Evolutionary conservation across 2,888 invertebrate genomes (phyloP).

Genomic region (Xestia sexstrigata): DNA sequence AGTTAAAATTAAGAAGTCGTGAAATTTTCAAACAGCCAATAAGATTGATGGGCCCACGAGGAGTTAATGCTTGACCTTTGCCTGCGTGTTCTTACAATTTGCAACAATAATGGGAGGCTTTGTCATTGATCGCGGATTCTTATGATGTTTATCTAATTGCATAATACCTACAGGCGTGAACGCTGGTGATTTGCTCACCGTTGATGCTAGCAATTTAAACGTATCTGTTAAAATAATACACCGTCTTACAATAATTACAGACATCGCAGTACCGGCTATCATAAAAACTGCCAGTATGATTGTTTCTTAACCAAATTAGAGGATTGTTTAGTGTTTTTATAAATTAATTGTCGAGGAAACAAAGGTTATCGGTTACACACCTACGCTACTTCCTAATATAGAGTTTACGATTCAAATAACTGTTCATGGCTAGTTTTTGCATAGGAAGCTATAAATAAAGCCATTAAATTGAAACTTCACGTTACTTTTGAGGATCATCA

Average conservation of each 20-base stretch:
- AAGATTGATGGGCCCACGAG: constrained; percentile 1
- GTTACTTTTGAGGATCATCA: constrained; percentile 19
- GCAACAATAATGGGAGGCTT: constrained; percentile 51
- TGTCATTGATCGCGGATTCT: constrained; percentile 65
- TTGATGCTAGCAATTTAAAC: constrained; percentile 62
- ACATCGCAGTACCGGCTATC: constrained; percentile 27
- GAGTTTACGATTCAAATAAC: constrained; percentile 27
- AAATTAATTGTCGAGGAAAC: constrained; percentile 44
- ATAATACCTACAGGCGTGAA: constrained; percentile 64
- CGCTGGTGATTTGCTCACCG: constrained; percentile 58
- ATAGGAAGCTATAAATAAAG: constrained; percentile 36
- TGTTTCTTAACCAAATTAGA: constrained; percentile 35
- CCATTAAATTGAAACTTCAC: neutral
- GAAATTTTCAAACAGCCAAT: constrained; percentile 14
- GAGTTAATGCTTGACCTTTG: constrained; percentile 44
- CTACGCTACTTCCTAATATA: constrained; percentile 52
- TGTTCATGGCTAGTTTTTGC: constrained; percentile 22
- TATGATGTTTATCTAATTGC: constrained; percentile 63
- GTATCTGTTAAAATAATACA: constrained; percentile 58
- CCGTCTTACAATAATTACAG: constrained; percentile 49
- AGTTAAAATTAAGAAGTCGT: constrained; percentile 16
- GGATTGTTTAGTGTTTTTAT: constrained; percentile 32
- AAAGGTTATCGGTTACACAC: constrained; percentile 42
- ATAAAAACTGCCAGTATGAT: constrained; percentile 25
- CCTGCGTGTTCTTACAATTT: constrained; percentile 33